phyloP scores from a whole-genome alignment of 2,888 invertebrate genomes.

The Ochropacha duplaris region DNA sequence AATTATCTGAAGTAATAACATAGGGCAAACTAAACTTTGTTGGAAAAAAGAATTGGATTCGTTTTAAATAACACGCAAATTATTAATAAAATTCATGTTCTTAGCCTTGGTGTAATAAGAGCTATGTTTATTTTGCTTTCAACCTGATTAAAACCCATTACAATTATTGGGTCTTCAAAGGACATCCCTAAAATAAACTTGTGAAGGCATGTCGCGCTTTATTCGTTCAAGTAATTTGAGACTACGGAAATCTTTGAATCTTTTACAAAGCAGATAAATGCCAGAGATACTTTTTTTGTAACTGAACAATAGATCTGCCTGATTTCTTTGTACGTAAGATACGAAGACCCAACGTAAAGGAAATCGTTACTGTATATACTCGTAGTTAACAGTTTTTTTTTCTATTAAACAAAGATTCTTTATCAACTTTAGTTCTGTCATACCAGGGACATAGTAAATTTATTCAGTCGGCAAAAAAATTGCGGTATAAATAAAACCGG shows the following conservation, averaged over 20 bases:
- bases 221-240: constrained; percentile 35
- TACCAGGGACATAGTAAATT: too few species aligned
- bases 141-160: constrained; percentile 26
- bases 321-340: too few species aligned
- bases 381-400: neutral
- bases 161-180: constrained; percentile 25
- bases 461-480: too few species aligned
- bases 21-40: too few species aligned
- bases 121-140: constrained; percentile 16
- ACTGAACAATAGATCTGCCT: constrained; percentile 34
- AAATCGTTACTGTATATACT: neutral
- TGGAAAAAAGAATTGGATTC: too few species aligned
- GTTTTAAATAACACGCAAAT: too few species aligned
- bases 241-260: constrained; percentile 28
- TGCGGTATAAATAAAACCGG: too few species aligned
- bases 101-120: too few species aligned
- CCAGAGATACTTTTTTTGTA: constrained; percentile 49
- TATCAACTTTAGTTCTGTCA: too few species aligned
- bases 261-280: constrained; percentile 53
- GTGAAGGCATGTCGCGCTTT: constrained; percentile 17
- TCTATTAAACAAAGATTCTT: too few species aligned
- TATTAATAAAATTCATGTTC: too few species aligned
- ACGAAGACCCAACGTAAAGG: constrained; percentile 10
- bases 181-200: constrained; percentile 25
- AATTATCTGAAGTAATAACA: too few species aligned